phyloP scores from a whole-genome alignment of 2,113 vertebrate genomes.

The Salminus brasiliensis region DNA sequence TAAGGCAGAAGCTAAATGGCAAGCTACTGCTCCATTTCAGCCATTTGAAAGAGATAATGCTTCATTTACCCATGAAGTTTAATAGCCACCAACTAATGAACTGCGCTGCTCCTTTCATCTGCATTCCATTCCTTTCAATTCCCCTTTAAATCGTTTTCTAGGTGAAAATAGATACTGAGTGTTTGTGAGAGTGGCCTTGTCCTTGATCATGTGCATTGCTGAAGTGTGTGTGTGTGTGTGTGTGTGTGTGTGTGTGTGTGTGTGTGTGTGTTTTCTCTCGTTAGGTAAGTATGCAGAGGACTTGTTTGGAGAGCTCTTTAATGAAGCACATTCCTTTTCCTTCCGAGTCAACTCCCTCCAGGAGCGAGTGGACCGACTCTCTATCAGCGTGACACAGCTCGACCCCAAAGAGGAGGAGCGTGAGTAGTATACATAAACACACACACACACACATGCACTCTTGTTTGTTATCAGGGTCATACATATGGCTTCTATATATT shows the following conservation, averaged over 20 bases:
- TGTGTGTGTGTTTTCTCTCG: conserved; percentile 44
- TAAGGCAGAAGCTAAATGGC: not conserved
- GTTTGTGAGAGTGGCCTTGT: conserved; percentile 22
- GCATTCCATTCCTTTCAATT: no score
- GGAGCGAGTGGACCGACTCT: conserved; percentile 95
- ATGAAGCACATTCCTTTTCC: conserved; percentile 97
- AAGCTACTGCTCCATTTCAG: not conserved
- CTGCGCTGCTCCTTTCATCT: not conserved
- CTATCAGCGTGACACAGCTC: conserved; percentile 96
- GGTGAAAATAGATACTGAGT: not conserved
- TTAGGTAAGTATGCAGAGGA: conserved; percentile 99
- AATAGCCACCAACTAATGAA: not conserved
- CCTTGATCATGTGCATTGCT: not conserved
- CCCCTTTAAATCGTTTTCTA: not conserved
- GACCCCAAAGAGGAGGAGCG: conserved; percentile 98
- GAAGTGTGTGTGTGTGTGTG: conserved; percentile 29
- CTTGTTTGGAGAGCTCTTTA: conserved; percentile 97
- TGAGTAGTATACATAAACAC: conserved; percentile 82
- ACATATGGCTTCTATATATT: not conserved
- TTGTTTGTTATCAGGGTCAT: not conserved
- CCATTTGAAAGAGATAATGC: not conserved
- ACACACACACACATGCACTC: conserved; percentile 24
- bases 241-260: no score
- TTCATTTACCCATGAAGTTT: not conserved
- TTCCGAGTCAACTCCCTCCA: conserved; percentile 98